Evolutionary conservation across 2,888 invertebrate species (phyloP).

Genomic region (Ptycholaimellus sp.): DNA sequence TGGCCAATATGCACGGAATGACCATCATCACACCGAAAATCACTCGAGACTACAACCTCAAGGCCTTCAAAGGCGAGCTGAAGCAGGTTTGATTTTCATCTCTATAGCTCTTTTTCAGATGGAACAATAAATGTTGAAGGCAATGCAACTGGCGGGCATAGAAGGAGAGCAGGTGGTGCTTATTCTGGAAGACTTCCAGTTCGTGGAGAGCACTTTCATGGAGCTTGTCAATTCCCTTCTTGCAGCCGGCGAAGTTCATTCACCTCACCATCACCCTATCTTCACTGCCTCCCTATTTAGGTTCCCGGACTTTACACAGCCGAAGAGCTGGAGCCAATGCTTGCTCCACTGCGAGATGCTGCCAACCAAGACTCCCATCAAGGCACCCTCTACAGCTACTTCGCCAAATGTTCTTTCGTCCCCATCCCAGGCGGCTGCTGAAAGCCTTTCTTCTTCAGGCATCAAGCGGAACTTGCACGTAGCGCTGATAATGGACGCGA

Average conservation of each 20-base stretch:
- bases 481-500: slow-evolving; percentile 53
- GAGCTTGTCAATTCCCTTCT: slow-evolving; percentile 52
- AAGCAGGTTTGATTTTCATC: no score
- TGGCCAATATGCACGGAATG: slow-evolving; percentile 47
- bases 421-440: neutral
- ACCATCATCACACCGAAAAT: slow-evolving; percentile 36
- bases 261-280: neutral
- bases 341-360: slow-evolving; percentile 46
- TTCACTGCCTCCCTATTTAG: neutral
- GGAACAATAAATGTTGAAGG: no score
- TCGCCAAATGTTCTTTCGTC: slow-evolving; percentile 30
- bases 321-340: slow-evolving; percentile 54
- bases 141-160: slow-evolving; percentile 50
- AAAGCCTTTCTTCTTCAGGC: slow-evolving; percentile 4
- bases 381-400: slow-evolving; percentile 37
- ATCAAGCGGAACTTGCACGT: slow-evolving; percentile 10
- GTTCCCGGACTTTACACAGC: slow-evolving; percentile 34
- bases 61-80: slow-evolving; percentile 49
- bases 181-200: slow-evolving; percentile 56
- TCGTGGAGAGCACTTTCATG: slow-evolving; percentile 42
- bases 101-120: no score
- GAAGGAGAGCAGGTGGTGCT: slow-evolving; percentile 52
- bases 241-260: slow-evolving; percentile 47
- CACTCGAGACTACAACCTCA: slow-evolving; percentile 35
- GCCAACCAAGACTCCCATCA: slow-evolving; percentile 50